A percentile compares a stretch with the other conserved stretches of the same genome.
Conservation (phyloP, 1,140 invertebrate genomes). For the Stegodyphus mimosarum region DNA sequence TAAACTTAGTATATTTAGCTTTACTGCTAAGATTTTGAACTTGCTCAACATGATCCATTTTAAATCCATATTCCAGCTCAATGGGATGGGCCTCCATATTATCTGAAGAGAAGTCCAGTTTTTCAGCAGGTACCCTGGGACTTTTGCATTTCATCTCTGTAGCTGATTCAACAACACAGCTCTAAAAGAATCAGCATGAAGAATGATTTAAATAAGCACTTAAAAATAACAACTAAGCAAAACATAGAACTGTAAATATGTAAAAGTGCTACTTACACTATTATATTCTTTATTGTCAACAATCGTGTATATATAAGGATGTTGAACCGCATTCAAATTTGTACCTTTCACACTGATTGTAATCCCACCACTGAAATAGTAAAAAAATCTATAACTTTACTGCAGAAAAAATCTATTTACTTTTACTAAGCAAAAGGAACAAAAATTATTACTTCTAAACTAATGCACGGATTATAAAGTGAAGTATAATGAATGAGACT, state of each 20-base stretch:
- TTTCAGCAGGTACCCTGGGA: conserved; percentile 76
- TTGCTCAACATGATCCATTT: conserved; percentile 90
- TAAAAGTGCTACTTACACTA: conserved; percentile 72
- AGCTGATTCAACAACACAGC: conserved; percentile 73
- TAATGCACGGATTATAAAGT: too few species aligned
- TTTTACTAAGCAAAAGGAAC: too few species aligned
- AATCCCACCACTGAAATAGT: conserved; percentile 80
- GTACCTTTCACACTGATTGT: conserved; percentile 87
- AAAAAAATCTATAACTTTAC: not conserved
- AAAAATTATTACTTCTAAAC: too few species aligned
- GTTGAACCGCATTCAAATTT: conserved; percentile 88
- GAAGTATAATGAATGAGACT: too few species aligned
- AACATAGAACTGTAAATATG: not conserved
- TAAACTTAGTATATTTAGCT: conserved; percentile 75
- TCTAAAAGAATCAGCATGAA: conserved; percentile 29
- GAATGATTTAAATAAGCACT: not conserved
- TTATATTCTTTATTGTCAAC: conserved; percentile 81
- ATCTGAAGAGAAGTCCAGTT: conserved; percentile 71
- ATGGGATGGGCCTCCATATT: conserved; percentile 65
- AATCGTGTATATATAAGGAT: conserved; percentile 91
- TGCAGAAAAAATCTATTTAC: too few species aligned
- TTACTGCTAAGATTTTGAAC: conserved; percentile 82
- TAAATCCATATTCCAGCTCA: conserved; percentile 89
- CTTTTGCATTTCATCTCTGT: conserved; percentile 88
- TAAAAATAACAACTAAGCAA: not conserved